Conservation (phyloP, 2,888 invertebrate species). For the Calameuta filiformis region DNA sequence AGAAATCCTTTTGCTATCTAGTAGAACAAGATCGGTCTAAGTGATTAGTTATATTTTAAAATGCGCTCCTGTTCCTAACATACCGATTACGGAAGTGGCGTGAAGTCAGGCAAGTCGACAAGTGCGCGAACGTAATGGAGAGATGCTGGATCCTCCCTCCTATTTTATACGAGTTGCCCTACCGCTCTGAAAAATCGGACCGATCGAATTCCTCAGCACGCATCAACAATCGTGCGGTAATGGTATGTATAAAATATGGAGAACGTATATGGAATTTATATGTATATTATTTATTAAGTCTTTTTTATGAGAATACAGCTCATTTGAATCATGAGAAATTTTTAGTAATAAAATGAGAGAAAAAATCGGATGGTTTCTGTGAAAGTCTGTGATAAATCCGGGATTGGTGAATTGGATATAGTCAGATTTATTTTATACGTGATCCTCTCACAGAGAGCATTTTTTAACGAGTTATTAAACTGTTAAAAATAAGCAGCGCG, state of each 20-base stretch:
- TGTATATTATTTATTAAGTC: background rate
- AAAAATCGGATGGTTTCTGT: background rate
- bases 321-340: background rate
- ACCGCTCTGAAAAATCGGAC: slow-evolving; percentile 39
- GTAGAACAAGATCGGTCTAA: background rate
- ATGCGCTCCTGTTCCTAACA: background rate
- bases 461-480: background rate
- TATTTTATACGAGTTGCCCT: slow-evolving; percentile 51
- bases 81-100: background rate
- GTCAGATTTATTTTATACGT: background rate
- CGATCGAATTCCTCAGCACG: slow-evolving; percentile 12
- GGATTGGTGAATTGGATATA: background rate
- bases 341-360: background rate
- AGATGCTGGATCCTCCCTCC: slow-evolving; percentile 47
- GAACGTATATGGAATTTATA: background rate
- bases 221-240: slow-evolving; percentile 1
- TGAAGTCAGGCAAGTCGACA: background rate
- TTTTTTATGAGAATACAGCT: background rate
- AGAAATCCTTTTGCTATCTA: background rate
- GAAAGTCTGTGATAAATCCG: background rate
- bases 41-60: background rate
- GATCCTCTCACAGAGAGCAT: background rate
- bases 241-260: background rate
- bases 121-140: slow-evolving; percentile 38
- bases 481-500: background rate